A percentile compares a stretch with the other conserved stretches of the same genome.
These are phyloP conservation scores for Microcebus lehilahytsara DNA, from an alignment of 2,113 vertebrate genomes.

Conservation along the genomic window DNA sequence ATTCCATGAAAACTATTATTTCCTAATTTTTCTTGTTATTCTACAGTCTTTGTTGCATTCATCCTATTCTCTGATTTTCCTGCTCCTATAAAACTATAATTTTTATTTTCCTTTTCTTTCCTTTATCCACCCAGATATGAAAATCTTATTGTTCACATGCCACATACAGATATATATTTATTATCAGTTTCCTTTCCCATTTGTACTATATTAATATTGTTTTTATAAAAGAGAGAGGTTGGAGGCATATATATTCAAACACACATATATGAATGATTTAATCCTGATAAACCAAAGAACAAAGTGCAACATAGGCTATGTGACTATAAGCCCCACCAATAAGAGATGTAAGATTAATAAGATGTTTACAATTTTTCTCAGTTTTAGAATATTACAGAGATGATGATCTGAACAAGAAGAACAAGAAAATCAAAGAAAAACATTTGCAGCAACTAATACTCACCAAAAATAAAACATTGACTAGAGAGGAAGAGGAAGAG, in stretches of 20 bases:
- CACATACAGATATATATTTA: not conserved
- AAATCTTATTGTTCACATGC: not conserved
- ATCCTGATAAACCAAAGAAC: not conserved
- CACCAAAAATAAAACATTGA: not conserved
- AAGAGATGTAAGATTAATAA: not conserved
- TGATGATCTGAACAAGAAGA: not conserved
- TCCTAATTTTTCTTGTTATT: not conserved
- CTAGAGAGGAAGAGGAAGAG: not conserved
- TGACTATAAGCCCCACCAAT: not conserved
- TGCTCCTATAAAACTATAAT: not conserved
- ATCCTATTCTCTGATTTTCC: not conserved
- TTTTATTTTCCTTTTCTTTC: slow-evolving; percentile 21
- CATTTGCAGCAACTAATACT: not conserved
- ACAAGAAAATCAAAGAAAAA: slow-evolving; percentile 15
- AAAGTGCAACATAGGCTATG: not conserved
- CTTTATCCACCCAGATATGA: not conserved
- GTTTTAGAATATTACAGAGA: slow-evolving; percentile 2
- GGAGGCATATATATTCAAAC: not conserved
- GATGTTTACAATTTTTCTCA: slow-evolving; percentile 23
- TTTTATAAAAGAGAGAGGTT: not conserved
- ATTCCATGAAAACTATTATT: not conserved
- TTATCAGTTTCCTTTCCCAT: not conserved
- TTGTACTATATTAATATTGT: not conserved
- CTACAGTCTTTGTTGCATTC: not conserved
- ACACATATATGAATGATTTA: not conserved